These are phyloP conservation scores for Heliothis peltigera DNA, from an alignment of 2,888 invertebrate genomes.

Conservation along the genomic window DNA sequence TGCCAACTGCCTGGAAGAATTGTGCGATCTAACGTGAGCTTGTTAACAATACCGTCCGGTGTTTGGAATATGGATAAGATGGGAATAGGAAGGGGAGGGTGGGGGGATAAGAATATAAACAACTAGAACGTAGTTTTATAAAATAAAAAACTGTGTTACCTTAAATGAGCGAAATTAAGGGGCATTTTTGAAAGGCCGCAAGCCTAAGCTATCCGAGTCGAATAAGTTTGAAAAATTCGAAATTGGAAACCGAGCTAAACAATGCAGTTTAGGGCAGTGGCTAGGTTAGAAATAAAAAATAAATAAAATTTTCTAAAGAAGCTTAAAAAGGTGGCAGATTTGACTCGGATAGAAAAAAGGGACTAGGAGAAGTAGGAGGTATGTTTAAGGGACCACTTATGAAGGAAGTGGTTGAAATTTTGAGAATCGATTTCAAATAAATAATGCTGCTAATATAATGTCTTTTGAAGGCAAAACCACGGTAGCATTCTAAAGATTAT, in stretches of 20 bases:
- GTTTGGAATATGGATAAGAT: constrained; percentile 51
- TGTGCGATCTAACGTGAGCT: constrained; percentile 80
- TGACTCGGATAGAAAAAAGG: constrained; percentile 16
- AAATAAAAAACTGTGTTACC: no score
- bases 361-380: background rate
- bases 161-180: no score
- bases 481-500: no score
- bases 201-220: constrained; percentile 16
- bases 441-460: no score
- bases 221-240: background rate
- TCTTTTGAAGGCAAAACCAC: no score
- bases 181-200: background rate
- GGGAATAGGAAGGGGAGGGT: constrained; percentile 7
- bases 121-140: constrained; percentile 9
- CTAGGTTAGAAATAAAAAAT: constrained; percentile 6
- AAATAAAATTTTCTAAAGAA: background rate
- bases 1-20: constrained; percentile 89
- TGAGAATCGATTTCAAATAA: no score
- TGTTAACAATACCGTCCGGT: constrained; percentile 78
- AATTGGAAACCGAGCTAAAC: no score
- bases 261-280: constrained; percentile 49
- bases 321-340: constrained; percentile 2
- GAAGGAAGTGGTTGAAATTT: no score
- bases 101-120: background rate
- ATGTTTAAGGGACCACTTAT: no score